These are phyloP conservation scores for Heliangelus exortis DNA, from an alignment of 2,797 vertebrate genomes.

Conservation along the genomic window DNA sequence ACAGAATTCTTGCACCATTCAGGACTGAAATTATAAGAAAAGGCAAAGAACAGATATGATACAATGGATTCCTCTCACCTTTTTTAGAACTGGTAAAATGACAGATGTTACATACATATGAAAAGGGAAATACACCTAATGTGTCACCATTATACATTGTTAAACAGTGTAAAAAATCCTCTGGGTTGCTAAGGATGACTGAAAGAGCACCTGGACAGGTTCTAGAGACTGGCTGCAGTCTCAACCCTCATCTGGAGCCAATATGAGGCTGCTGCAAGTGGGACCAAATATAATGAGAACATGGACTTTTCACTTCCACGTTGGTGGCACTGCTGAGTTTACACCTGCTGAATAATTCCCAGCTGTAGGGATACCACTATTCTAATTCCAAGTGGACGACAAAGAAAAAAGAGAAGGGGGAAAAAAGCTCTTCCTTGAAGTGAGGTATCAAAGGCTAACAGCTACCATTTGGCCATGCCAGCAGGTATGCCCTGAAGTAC, in stretches of 20 bases:
- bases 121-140: background rate
- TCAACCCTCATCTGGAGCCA: background rate
- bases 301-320: background rate
- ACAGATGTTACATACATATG: fast-evolving
- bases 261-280: fast-evolving
- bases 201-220: background rate
- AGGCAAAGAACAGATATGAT: background rate
- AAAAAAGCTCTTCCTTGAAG: background rate
- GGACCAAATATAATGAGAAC: background rate
- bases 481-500: background rate
- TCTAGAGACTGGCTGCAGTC: background rate
- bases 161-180: background rate
- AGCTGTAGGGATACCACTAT: background rate
- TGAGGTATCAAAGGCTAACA: conserved; percentile 5
- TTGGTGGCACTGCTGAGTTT: background rate
- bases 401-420: background rate
- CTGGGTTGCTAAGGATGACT: background rate
- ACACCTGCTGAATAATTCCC: background rate
- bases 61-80: background rate
- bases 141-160: background rate
- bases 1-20: background rate
- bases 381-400: background rate
- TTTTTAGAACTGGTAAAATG: background rate
- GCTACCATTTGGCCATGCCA: background rate
- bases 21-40: background rate